A percentile compares a stretch with the other conserved stretches of the same genome.
These are phyloP conservation scores for Temnothorax longispinosus DNA, from an alignment of 1,140 invertebrate genomes.

Conservation along the genomic window DNA sequence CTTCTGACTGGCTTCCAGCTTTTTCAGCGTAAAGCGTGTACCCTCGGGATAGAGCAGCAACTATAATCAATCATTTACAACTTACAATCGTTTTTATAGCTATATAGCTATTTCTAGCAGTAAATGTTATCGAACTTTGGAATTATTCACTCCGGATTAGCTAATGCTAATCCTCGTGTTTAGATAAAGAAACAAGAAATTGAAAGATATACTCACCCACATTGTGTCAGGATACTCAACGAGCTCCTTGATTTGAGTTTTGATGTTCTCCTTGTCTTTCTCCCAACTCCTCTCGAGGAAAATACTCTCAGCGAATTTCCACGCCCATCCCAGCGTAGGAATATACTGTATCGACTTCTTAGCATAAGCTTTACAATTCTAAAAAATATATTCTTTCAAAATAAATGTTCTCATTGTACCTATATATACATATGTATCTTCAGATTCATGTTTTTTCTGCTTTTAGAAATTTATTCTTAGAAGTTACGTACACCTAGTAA, in stretches of 20 bases:
- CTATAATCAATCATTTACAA: conserved; percentile 85
- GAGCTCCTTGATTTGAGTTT: conserved; percentile 92
- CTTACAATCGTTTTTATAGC: neutral
- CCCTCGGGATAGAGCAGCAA: conserved; percentile 97
- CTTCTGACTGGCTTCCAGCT: conserved; percentile 94
- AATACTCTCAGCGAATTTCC: conserved; percentile 97
- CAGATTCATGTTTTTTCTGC: neutral
- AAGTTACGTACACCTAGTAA: conserved; percentile 91
- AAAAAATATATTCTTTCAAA: conserved; percentile 77
- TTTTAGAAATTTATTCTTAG: conserved; percentile 5
- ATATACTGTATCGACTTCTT: conserved; percentile 97
- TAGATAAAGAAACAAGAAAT: conserved; percentile 16
- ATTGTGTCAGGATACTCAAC: conserved; percentile 95
- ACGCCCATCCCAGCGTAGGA: conserved; percentile 97
- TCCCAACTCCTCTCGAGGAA: conserved; percentile 97
- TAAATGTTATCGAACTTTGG: conserved; percentile 32
- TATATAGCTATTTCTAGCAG: conserved; percentile 7
- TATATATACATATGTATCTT: neutral
- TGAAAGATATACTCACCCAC: conserved; percentile 88
- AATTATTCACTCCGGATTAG: neutral
- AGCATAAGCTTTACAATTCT: conserved; percentile 98
- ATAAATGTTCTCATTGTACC: neutral
- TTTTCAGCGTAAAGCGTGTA: conserved; percentile 95
- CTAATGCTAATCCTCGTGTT: neutral
- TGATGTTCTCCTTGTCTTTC: conserved; percentile 94